Evolutionary conservation across 2,888 invertebrate genomes (phyloP), one percentile per base, ranked within the genome.

Genomic region (Parthenolecanium corni): DNA sequence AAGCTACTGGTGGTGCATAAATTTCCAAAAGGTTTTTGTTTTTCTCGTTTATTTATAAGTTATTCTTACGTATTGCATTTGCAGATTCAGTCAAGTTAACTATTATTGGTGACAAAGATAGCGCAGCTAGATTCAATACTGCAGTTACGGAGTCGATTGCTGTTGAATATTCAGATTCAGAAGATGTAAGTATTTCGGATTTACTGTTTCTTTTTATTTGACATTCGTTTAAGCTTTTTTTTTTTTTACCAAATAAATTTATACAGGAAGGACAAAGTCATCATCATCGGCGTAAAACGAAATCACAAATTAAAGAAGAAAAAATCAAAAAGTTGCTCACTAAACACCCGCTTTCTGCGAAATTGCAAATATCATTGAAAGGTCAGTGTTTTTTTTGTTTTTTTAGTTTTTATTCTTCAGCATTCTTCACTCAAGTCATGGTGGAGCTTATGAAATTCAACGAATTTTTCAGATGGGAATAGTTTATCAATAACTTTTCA

Each of bases 311-410:
- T 65, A 79, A 81, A 65, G 84, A 84, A 71, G 84, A 84, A 67
- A 83, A 82, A 69, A 81, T 79, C 70, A 81, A 78, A 66, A 80
- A 80, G 68, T 75, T 86, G 2, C 73, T 89, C 3, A 81, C 80
- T 69, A 80, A 80, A 68, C 88, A 89, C 74, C 89, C 90, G 0
- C 74, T 89, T 54, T 78, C 78, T 70, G 82, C 89, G 3, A 78
- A 79, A 69, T 74, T 87, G 12, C 77, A 80, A 53, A 78, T 89
- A 12, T 78, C 76, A 67, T 75, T 80, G 44, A 77, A 78, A 68
- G 76, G 78, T 73, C 65, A 24, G 38, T 47, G 36, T 44, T 47
- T 47, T 24, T 65, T 66, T 20, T 21, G 16, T n/a, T n/a, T n/a
- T n/a, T 6, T 31, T 14, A 53, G 23, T 52, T 44, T 3, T 23